Conservation (phyloP, 53 echinoderm and acorn worm species). For the Echinometra lucunter region DNA sequence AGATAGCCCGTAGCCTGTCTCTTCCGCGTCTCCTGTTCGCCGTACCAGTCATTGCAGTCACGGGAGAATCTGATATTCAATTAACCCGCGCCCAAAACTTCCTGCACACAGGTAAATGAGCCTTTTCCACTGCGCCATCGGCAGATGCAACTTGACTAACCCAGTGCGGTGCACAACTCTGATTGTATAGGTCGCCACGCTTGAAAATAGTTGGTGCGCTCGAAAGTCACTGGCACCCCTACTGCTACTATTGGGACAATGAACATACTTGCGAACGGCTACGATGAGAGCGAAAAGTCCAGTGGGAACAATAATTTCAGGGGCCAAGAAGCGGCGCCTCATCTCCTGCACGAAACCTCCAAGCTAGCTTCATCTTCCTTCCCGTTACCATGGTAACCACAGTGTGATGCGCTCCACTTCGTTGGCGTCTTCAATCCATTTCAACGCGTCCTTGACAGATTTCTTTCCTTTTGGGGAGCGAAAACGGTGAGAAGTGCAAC, state of each 20-base stretch:
- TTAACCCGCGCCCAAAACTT: conserved; percentile 49
- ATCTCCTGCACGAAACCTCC: conserved; percentile 46
- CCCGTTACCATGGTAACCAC: conserved; percentile 28
- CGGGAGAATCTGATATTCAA: conserved; percentile 60
- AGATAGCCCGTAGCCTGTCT: not conserved
- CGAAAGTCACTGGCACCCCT: not conserved
- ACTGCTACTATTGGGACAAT: not conserved
- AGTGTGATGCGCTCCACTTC: conserved; percentile 46
- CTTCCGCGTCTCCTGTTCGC: not conserved
- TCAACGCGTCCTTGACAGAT: conserved; percentile 44
- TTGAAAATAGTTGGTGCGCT: not conserved
- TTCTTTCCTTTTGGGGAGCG: not conserved
- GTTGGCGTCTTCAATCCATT: conserved; percentile 41
- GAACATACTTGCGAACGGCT: not conserved
- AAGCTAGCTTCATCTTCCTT: conserved; percentile 37
- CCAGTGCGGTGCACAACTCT: not conserved
- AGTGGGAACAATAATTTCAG: conserved; percentile 1
- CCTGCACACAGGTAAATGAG: conserved; percentile 37
- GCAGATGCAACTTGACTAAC: not conserved
- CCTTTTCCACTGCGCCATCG: not conserved
- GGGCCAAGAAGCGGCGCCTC: conserved; percentile 18
- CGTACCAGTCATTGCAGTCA: conserved; percentile 38
- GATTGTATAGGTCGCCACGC: not conserved
- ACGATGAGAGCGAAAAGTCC: not conserved
- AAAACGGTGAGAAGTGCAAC: conserved; percentile 7